A percentile compares a stretch with the other conserved stretches of the same genome.
These are phyloP conservation scores for Oscheius sp. DNA, from an alignment of 2,888 invertebrate species.

Conservation along the genomic window DNA sequence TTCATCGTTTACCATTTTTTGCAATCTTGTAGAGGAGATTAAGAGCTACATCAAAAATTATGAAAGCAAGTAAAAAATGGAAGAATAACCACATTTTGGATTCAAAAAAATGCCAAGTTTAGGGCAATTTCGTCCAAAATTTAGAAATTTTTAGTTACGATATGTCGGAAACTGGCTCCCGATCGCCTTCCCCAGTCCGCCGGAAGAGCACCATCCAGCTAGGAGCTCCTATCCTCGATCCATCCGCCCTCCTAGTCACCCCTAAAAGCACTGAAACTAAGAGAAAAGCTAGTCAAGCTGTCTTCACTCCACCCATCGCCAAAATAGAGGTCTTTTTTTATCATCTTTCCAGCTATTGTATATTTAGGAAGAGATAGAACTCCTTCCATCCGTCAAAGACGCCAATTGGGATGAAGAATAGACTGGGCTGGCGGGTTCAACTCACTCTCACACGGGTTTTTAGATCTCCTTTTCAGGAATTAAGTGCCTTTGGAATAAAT, in stretches of 20 bases:
- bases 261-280: slow-evolving; percentile 13
- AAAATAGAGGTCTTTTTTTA: slow-evolving; percentile 6
- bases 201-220: slow-evolving; percentile 24
- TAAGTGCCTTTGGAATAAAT: neutral
- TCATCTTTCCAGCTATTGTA: neutral
- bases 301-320: slow-evolving; percentile 2
- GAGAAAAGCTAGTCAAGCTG: neutral
- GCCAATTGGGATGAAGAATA: neutral
- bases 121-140: neutral
- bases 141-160: neutral
- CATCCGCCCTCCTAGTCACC: slow-evolving; percentile 44
- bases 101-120: too few species aligned
- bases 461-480: neutral
- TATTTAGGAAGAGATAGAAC: slow-evolving; percentile 16
- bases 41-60: too few species aligned
- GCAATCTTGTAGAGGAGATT: too few species aligned
- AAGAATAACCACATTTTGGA: too few species aligned
- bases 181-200: slow-evolving; percentile 22
- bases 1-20: too few species aligned
- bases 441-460: neutral
- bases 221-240: slow-evolving; percentile 43
- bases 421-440: too few species aligned
- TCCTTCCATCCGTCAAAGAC: slow-evolving; percentile 4
- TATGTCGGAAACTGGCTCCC: neutral
- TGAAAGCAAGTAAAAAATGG: too few species aligned